Evolutionary conservation across 2,113 vertebrate genomes (phyloP).

Genomic region (Loxodonta africana): DNA sequence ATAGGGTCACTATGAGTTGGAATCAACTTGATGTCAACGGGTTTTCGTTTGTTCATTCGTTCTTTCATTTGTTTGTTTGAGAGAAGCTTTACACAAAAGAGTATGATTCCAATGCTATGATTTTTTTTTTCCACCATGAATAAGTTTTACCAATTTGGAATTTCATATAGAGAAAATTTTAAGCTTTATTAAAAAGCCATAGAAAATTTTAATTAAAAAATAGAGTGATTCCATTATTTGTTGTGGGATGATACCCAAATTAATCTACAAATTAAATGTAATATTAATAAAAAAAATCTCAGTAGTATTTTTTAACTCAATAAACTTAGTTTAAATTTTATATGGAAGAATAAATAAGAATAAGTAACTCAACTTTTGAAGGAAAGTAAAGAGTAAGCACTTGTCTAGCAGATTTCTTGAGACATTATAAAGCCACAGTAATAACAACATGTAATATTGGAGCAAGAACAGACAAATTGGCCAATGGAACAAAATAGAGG

Average conservation of each 20-base stretch:
- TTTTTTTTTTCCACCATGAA: neutral
- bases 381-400: neutral
- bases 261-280: neutral
- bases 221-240: neutral
- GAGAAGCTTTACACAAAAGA: neutral
- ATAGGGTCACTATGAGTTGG: too few relatives aligned
- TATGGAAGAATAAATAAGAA: neutral
- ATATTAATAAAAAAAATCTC: slow-evolving; percentile 9
- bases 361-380: neutral
- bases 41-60: too few relatives aligned
- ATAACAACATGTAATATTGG: neutral
- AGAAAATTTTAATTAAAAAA: neutral
- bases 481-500: neutral
- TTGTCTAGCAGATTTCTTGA: neutral
- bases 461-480: neutral
- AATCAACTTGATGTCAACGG: too few relatives aligned
- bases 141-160: neutral
- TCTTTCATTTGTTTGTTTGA: too few relatives aligned
- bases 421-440: neutral
- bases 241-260: neutral
- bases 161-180: neutral
- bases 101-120: neutral
- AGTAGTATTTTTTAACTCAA: slow-evolving; percentile 9
- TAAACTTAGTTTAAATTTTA: neutral
- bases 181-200: slow-evolving; percentile 17